phyloP scores from a whole-genome alignment of 2,888 invertebrate genomes.

The Platycheirus albimanus region DNA sequence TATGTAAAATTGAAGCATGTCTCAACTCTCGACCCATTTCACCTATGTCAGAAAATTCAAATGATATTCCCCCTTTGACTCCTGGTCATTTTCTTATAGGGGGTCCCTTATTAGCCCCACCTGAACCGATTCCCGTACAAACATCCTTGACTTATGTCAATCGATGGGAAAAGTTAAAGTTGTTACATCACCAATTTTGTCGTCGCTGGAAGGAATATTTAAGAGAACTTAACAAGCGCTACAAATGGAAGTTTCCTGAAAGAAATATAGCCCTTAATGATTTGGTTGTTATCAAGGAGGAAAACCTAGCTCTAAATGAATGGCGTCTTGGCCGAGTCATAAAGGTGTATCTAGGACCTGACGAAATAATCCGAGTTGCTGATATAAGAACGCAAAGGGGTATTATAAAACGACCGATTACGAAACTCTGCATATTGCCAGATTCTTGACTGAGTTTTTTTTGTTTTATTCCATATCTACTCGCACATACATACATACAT shows the following conservation, averaged over 20 bases:
- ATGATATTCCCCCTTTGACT: slow-evolving; percentile 15
- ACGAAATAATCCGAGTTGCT: neutral
- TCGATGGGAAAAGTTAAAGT: too few relatives aligned
- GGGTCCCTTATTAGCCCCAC: slow-evolving; percentile 15
- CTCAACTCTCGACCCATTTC: slow-evolving; percentile 30
- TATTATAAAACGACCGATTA: neutral
- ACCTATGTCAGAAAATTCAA: slow-evolving; percentile 14
- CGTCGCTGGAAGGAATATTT: too few relatives aligned
- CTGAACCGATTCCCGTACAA: neutral
- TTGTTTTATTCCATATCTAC: neutral
- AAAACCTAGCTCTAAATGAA: neutral
- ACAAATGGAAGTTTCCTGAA: neutral
- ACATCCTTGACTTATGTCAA: too few relatives aligned
- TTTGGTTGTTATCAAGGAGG: neutral
- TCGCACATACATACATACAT: too few relatives aligned
- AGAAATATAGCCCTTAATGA: neutral
- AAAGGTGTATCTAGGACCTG: slow-evolving; percentile 11
- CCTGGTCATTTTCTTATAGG: slow-evolving; percentile 24
- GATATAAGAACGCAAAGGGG: neutral
- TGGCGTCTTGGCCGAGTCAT: slow-evolving; percentile 7
- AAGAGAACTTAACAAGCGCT: too few relatives aligned
- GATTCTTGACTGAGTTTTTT: neutral
- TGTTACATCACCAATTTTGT: too few relatives aligned
- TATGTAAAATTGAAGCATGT: slow-evolving; percentile 34
- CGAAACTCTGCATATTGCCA: neutral